Percentiles rank a stretch among this genome's conserved stretches.
Conservation (phyloP, 2,888 invertebrate species). For the Macrostomum cliftonense region DNA sequence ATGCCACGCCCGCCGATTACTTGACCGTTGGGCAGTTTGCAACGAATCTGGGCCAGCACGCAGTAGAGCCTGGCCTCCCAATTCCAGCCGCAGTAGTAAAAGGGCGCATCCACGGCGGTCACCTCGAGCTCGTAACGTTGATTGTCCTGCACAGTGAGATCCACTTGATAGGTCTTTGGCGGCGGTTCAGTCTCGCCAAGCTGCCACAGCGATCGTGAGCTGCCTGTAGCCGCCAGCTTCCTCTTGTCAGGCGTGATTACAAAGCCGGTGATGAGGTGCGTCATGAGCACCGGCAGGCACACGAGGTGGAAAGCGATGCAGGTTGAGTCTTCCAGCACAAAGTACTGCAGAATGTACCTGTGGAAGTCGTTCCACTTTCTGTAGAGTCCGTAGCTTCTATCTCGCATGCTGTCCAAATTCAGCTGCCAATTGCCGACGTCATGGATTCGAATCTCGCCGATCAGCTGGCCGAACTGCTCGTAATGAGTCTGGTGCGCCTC, state of each 20-base stretch:
- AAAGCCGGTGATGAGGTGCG: conserved; percentile 4
- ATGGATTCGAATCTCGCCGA: conserved; percentile 42
- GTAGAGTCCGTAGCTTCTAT: conserved; percentile 52
- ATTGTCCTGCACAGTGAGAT: not conserved
- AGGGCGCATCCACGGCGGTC: not conserved
- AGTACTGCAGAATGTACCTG: conserved; percentile 58
- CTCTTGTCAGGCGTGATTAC: conserved; percentile 2
- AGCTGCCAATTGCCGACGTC: conserved; percentile 24
- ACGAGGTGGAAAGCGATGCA: conserved; percentile 53
- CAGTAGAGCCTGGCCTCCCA: conserved; percentile 4
- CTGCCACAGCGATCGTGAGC: not conserved
- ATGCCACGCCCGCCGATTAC: conserved; percentile 1
- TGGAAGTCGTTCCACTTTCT: conserved; percentile 57
- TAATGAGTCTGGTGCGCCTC: conserved; percentile 59
- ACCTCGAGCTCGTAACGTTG: conserved; percentile 4
- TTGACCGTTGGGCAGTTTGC: not conserved
- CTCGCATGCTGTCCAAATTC: conserved; percentile 51
- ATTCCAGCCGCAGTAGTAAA: conserved; percentile 4
- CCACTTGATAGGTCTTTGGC: not conserved
- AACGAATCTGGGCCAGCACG: not conserved
- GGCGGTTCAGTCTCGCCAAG: conserved; percentile 3
- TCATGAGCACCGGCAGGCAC: conserved; percentile 47
- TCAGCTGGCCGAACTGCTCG: conserved; percentile 55
- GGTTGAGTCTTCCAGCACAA: conserved; percentile 52
- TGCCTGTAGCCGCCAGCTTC: not conserved